Evolutionary conservation across 1,140 invertebrate genomes (phyloP).

Genomic region (Apis florea): DNA sequence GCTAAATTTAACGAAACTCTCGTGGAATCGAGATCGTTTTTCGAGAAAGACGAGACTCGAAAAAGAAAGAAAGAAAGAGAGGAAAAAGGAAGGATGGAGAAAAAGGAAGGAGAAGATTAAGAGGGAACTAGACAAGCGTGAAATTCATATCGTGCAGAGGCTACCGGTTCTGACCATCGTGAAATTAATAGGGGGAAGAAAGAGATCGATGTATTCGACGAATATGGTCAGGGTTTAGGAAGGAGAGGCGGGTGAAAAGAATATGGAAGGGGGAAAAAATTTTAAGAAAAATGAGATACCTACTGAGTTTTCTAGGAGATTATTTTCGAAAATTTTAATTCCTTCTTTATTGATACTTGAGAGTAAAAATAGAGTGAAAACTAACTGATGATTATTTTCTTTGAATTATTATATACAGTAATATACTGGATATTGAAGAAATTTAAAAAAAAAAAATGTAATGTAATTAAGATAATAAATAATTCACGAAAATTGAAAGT

Average conservation of each 20-base stretch:
- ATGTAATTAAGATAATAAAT: too few species aligned
- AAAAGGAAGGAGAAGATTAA: background rate
- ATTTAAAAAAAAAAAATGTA: too few species aligned
- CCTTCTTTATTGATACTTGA: too few species aligned
- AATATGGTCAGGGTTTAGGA: background rate
- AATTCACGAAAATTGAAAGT: too few species aligned
- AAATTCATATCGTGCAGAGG: background rate
- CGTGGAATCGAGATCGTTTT: conserved; percentile 10
- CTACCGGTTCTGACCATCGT: background rate
- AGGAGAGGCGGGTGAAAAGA: background rate
- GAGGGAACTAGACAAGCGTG: background rate
- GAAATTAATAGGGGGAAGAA: background rate
- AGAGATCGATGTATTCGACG: background rate
- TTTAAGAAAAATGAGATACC: background rate
- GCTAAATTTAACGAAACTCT: conserved; percentile 10
- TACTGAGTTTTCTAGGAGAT: too few species aligned
- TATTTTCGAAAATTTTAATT: too few species aligned
- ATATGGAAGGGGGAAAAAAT: background rate
- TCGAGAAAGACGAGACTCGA: background rate
- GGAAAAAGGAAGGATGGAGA: background rate
- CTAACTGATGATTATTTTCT: too few species aligned
- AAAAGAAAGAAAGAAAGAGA: background rate
- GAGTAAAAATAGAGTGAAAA: too few species aligned
- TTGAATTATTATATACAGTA: too few species aligned
- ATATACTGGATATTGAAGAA: too few species aligned